A percentile compares a stretch with the other conserved stretches of the same genome.
Conservation (phyloP, 2,113 vertebrate genomes). For the Bettongia penicillata region DNA sequence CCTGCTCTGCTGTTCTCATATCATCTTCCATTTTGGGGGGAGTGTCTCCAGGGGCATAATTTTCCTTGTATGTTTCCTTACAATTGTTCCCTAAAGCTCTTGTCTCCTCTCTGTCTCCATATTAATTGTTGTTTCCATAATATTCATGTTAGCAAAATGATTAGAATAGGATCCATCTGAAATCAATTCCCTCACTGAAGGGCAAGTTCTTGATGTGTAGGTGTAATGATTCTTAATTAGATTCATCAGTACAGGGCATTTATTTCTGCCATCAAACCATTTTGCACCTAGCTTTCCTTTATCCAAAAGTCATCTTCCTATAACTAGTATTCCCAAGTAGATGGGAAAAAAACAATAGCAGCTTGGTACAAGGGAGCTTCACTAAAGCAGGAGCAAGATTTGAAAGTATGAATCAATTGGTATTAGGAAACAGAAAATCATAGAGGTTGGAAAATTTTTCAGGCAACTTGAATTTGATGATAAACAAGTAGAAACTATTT, state of each 20-base stretch:
- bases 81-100: neutral
- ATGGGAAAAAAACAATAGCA: neutral
- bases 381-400: neutral
- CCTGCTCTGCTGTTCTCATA: fast-evolving
- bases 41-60: neutral
- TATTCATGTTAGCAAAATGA: neutral
- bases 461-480: neutral
- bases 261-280: constrained; percentile 39
- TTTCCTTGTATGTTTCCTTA: neutral
- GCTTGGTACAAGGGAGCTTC: neutral
- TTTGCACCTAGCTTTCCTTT: constrained; percentile 19
- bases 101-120: neutral
- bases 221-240: constrained; percentile 67
- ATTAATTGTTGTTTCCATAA: fast-evolving
- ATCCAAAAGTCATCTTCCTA: neutral
- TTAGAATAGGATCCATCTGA: neutral
- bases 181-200: constrained; percentile 41
- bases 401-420: neutral
- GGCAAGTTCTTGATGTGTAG: constrained; percentile 1
- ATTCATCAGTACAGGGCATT: neutral
- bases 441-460: neutral
- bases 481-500: neutral
- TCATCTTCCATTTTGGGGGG: neutral
- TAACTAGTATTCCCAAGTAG: neutral
- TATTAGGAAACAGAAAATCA: neutral